Percentiles rank a stretch among this genome's conserved stretches.
Conservation (phyloP, 2,888 invertebrate genomes). For the Marasmarcha lunaedactyla region DNA sequence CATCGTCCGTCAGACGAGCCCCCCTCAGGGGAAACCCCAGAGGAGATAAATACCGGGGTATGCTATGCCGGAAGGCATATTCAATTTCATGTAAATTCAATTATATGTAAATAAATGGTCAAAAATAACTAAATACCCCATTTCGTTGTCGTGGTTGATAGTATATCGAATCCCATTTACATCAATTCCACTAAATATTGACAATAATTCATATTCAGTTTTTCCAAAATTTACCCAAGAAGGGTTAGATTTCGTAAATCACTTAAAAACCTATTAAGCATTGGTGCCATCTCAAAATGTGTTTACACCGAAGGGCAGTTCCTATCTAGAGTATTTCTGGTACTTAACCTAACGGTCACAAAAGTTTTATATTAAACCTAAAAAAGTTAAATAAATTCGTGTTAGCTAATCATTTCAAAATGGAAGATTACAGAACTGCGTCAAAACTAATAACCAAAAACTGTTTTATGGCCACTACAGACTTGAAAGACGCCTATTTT, state of each 20-base stretch:
- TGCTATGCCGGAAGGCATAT: constrained; percentile 7
- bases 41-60: constrained; percentile 1
- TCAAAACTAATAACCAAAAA: constrained; percentile 7
- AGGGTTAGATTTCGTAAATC: background rate
- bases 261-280: constrained; percentile 4
- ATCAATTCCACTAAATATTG: background rate
- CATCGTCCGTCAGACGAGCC: background rate
- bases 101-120: constrained; percentile 5
- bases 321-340: constrained; percentile 9
- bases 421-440: constrained; percentile 15
- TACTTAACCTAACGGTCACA: constrained; percentile 10
- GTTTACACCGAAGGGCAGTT: constrained; percentile 4
- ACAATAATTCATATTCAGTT: background rate
- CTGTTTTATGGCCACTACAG: constrained; percentile 10
- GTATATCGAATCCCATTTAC: constrained; percentile 11
- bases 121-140: constrained; percentile 2
- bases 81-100: no score
- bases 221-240: constrained; percentile 3
- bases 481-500: constrained; percentile 14
- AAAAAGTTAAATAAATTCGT: constrained; percentile 14
- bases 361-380: constrained; percentile 14
- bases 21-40: background rate
- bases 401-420: constrained; percentile 12
- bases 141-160: constrained; percentile 6
- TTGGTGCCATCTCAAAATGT: constrained; percentile 7